phyloP scores from a whole-genome alignment of 2,888 invertebrate species.

The Elysia crispata region DNA sequence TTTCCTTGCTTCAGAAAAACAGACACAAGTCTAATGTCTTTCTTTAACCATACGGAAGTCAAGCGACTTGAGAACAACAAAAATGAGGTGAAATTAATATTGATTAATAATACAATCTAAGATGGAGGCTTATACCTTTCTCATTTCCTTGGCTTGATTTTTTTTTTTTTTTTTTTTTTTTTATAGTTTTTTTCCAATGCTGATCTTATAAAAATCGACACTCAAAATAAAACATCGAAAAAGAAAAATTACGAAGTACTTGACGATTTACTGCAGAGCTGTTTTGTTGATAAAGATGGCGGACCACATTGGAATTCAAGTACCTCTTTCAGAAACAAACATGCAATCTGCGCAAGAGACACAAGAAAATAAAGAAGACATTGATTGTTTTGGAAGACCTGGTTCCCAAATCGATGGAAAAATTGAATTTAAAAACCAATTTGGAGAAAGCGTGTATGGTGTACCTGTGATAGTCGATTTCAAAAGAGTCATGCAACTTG shows the following conservation, averaged over 20 bases:
- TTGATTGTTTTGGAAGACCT: conserved; percentile 59
- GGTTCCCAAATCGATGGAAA: conserved; percentile 67
- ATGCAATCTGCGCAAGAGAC: conserved; percentile 19
- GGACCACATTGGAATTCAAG: conserved; percentile 30
- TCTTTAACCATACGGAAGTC: no score
- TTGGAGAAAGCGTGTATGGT: conserved; percentile 59
- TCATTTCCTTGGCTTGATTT: no score
- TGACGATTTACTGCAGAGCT: conserved; percentile 64
- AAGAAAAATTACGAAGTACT: conserved; percentile 13
- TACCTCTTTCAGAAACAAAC: not conserved
- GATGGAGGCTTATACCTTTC: no score
- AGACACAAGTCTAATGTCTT: no score
- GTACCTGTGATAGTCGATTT: conserved; percentile 72
- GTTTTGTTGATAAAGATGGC: conserved; percentile 71
- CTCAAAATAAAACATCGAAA: no score
- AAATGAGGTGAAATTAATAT: no score
- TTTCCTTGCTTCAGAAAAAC: no score
- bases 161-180: no score
- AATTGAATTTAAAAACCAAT: conserved; percentile 62
- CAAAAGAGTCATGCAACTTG: conserved; percentile 64
- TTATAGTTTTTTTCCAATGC: no score
- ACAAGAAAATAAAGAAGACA: conserved; percentile 43
- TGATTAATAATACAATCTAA: no score
- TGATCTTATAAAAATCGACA: no score
- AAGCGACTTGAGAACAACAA: no score